These are phyloP conservation scores for Microtus oregoni DNA, from an alignment of 2,113 vertebrate genomes.

Conservation along the genomic window DNA sequence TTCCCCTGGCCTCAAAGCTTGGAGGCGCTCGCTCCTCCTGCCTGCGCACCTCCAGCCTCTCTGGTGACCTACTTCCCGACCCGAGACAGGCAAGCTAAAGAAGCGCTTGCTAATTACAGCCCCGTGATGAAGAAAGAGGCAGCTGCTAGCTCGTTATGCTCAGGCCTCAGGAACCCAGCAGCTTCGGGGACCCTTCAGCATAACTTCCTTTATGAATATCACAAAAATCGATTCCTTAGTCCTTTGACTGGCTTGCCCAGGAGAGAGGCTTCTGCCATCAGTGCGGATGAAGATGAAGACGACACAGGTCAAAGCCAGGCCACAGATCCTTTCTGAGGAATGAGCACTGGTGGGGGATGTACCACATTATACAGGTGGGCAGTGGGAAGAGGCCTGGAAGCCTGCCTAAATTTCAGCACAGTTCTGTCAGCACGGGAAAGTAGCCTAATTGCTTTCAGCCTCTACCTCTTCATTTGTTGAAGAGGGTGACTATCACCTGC, in stretches of 20 bases:
- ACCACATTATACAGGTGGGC: not conserved
- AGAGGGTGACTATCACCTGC: not conserved
- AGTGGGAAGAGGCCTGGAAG: not conserved
- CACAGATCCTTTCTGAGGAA: conserved; percentile 52
- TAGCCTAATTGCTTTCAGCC: not conserved
- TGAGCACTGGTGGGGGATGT: not conserved
- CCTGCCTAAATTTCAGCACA: not conserved
- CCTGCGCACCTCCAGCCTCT: not conserved
- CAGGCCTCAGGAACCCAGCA: not conserved
- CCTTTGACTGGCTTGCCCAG: conserved; percentile 1
- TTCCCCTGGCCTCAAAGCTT: not conserved
- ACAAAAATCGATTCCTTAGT: not conserved
- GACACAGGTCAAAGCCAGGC: not conserved
- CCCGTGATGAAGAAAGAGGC: not conserved
- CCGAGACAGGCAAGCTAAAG: conserved; percentile 40
- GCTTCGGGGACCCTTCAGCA: conserved; percentile 11
- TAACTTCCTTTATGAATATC: conserved; percentile 44
- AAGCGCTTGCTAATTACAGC: not conserved
- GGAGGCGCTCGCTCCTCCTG: conserved; percentile 1
- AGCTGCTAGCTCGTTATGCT: conserved; percentile 52
- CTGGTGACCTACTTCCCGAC: not conserved
- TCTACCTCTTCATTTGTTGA: conserved; percentile 7
- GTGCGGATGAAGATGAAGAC: conserved; percentile 17
- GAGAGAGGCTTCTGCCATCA: not conserved
- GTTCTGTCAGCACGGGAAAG: not conserved